phyloP scores from a whole-genome alignment of 2,113 vertebrate genomes.

The Thamnophis sirtalis region DNA sequence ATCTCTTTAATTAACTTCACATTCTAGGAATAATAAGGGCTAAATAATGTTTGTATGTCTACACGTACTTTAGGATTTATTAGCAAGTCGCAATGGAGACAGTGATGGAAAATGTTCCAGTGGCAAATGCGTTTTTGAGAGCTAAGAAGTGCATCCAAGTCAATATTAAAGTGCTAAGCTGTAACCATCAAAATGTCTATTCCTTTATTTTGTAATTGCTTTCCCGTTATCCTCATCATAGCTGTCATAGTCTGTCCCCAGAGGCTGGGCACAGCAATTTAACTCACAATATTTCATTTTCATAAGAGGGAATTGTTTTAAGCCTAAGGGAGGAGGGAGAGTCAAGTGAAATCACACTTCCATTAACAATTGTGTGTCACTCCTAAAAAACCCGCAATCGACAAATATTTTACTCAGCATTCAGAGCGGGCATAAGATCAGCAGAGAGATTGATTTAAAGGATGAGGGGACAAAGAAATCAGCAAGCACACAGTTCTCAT shows the following conservation, averaged over 20 bases:
- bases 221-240: slow-evolving; percentile 46
- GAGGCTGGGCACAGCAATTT: slow-evolving; percentile 47
- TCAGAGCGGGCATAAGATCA: neutral
- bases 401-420: neutral
- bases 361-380: slow-evolving; percentile 2
- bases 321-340: slow-evolving; percentile 21
- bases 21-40: slow-evolving; percentile 24
- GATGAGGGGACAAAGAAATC: neutral
- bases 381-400: neutral
- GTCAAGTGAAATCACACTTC: slow-evolving; percentile 36
- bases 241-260: slow-evolving; percentile 37
- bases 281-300: slow-evolving; percentile 55
- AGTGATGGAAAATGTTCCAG: slow-evolving; percentile 39
- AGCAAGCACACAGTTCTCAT: neutral
- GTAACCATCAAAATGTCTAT: slow-evolving; percentile 31
- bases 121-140: slow-evolving; percentile 46
- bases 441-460: neutral
- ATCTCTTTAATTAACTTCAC: slow-evolving; percentile 31
- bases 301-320: slow-evolving; percentile 53
- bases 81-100: slow-evolving; percentile 11
- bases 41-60: slow-evolving; percentile 25
- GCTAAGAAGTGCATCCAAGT: slow-evolving; percentile 34
- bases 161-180: slow-evolving; percentile 50
- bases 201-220: slow-evolving; percentile 46
- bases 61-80: slow-evolving; percentile 46